phyloP scores from a whole-genome alignment of 2,888 invertebrate species.

The Ormyrus labotus region DNA sequence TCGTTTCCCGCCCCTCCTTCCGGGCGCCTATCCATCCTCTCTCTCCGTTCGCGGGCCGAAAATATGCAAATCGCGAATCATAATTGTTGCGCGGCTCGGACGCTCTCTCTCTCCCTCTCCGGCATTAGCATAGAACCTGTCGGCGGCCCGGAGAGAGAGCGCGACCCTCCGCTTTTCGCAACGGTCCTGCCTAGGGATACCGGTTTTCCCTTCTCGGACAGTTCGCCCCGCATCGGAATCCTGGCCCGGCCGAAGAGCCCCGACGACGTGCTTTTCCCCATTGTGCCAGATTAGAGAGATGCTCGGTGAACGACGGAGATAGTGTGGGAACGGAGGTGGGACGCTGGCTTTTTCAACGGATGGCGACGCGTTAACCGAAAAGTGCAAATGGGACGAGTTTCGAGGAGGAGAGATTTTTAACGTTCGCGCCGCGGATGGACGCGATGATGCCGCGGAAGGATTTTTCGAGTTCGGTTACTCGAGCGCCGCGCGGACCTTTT shows the following conservation, averaged over 20 bases:
- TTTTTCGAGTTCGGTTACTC: too few species aligned
- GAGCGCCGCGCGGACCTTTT: not conserved
- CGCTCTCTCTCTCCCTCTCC: too few species aligned
- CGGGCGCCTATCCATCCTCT: slow-evolving; percentile 54
- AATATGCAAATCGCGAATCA: slow-evolving; percentile 70
- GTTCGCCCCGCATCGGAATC: slow-evolving; percentile 43
- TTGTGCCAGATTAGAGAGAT: slow-evolving; percentile 6
- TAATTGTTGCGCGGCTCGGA: too few species aligned
- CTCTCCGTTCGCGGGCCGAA: slow-evolving; percentile 68
- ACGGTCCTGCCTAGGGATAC: slow-evolving; percentile 75
- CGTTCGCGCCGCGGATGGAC: slow-evolving; percentile 17
- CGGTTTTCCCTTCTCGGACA: slow-evolving; percentile 69
- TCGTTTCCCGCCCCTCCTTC: not conserved
- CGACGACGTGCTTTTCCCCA: not conserved
- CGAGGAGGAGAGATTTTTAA: not conserved
- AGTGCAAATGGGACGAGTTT: slow-evolving; percentile 48
- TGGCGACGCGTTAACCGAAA: slow-evolving; percentile 36
- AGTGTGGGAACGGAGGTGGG: not conserved
- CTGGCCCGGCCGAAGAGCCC: slow-evolving; percentile 65
- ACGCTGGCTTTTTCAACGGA: slow-evolving; percentile 25
- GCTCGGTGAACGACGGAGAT: slow-evolving; percentile 3
- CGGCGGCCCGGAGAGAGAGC: not conserved
- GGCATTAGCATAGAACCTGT: slow-evolving; percentile 24
- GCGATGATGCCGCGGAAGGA: not conserved
- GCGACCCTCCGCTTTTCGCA: slow-evolving; percentile 56